Percentiles rank a stretch among this genome's conserved stretches.
These are phyloP conservation scores for Pteronotus mesoamericanus DNA, from an alignment of 2,797 vertebrate species.

Conservation along the genomic window DNA sequence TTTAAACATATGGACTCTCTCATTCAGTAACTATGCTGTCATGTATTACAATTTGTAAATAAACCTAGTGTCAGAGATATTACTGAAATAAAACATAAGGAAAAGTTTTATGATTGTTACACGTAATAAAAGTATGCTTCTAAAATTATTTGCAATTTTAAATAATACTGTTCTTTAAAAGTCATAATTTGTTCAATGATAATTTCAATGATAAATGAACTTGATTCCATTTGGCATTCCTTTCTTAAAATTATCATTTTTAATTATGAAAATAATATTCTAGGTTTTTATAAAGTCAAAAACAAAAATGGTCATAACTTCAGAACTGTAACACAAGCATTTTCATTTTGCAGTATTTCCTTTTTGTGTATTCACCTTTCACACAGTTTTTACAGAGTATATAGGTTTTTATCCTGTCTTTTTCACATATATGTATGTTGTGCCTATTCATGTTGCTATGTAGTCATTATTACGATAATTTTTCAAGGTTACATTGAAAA, in stretches of 20 bases:
- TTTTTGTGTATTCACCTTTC: neutral
- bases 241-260: slow-evolving; percentile 26
- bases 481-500: slow-evolving; percentile 28
- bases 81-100: neutral
- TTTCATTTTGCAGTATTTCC: neutral
- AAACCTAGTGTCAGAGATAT: neutral
- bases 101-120: neutral
- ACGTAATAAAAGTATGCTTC: neutral
- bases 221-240: neutral
- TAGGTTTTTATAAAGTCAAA: slow-evolving; percentile 7
- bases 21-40: neutral
- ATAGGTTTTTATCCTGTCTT: neutral
- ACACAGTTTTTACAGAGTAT: neutral
- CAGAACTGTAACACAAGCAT: neutral
- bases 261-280: neutral
- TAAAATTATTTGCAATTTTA: slow-evolving; percentile 7
- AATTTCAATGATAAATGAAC: neutral
- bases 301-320: neutral
- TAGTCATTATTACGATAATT: neutral
- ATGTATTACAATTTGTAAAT: neutral
- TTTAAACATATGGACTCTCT: neutral
- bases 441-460: neutral
- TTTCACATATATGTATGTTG: neutral
- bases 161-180: slow-evolving; percentile 4
- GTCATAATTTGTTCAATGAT: neutral